Evolutionary conservation across 2,113 vertebrate genomes (phyloP), one percentile per base, ranked within the genome.

Genomic region (Grammomys surdaster): DNA sequence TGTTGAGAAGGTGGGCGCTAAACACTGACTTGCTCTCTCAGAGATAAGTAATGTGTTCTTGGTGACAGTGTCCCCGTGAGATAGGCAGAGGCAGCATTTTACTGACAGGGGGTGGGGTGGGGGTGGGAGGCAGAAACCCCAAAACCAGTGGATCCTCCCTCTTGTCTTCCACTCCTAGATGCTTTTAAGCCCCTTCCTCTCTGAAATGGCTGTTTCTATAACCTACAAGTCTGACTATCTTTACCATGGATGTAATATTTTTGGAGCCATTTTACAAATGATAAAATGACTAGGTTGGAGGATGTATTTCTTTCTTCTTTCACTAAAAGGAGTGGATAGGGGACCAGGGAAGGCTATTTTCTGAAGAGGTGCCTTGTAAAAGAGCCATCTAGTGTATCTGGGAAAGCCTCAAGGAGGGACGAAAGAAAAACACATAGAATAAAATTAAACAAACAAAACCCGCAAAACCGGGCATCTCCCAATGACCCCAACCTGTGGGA

Each of bases 381-480:
- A 67, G 43, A 94, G 89, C 85, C 84, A 94, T 95, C 89, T 96
- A 94, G 48, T 88, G 36, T 56, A 93, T 75, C 93, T 40, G 96
- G 97, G 73, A 95, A 97, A 75, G 85, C 91, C 92, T 92, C 88
- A 93, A 33, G 95, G 96, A 98, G 92, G 95, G 95, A 97, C 97
- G 95, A 92, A 95, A 85, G 90, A 54, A n/a, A 26, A n/a, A n/a
- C 0, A 9, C 92, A 97, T 87, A 97, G 56, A 97, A 97, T 86
- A 97, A 97, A 97, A 96, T 96, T 92, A 98, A 98, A 98, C 97
- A 98, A 95, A 96, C 96, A 96, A 95, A 93, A 97, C 98, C 98
- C 97, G 96, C 97, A 98, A 98, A 98, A 98, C 96, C 98, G 98
- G 98, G 98, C 95, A 97, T 98, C 96, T 98, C 96, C 97, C 87